phyloP scores from a whole-genome alignment of 2,113 vertebrate genomes.

The Pitta sordida region DNA sequence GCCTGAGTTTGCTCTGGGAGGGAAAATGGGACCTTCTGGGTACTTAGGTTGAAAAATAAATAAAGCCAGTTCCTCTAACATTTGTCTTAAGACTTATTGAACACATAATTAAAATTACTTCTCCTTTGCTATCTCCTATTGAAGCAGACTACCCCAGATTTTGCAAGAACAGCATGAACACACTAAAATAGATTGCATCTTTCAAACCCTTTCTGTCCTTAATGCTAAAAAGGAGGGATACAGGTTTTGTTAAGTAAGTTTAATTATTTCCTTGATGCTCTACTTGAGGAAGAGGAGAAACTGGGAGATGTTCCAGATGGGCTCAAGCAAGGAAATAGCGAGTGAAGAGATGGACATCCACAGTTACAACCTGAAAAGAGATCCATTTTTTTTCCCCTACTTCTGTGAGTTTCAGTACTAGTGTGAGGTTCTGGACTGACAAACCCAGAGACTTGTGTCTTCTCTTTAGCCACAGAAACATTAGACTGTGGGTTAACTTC shows the following conservation, averaged over 20 bases:
- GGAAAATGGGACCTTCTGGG: neutral
- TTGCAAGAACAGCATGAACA: neutral
- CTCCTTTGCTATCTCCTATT: neutral
- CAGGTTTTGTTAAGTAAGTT: neutral
- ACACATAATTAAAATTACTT: neutral
- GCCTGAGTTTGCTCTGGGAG: neutral
- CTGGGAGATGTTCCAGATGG: neutral
- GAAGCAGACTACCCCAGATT: neutral
- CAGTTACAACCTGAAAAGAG: neutral
- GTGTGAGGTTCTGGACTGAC: conserved; percentile 21
- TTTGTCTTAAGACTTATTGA: neutral
- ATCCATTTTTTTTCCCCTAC: neutral
- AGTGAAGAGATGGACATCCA: neutral
- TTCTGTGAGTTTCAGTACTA: neutral
- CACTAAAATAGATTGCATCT: neutral
- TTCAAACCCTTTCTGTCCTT: neutral
- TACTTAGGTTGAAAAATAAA: neutral
- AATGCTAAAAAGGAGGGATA: neutral
- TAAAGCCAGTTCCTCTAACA: neutral
- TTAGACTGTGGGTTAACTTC: neutral
- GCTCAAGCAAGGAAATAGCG: neutral
- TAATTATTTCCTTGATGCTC: neutral
- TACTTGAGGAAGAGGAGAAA: neutral
- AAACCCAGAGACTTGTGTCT: neutral
- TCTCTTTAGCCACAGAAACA: conserved; percentile 4